These are phyloP conservation scores for Hetaerina titia DNA, from an alignment of 2,888 invertebrate species.

Conservation along the genomic window DNA sequence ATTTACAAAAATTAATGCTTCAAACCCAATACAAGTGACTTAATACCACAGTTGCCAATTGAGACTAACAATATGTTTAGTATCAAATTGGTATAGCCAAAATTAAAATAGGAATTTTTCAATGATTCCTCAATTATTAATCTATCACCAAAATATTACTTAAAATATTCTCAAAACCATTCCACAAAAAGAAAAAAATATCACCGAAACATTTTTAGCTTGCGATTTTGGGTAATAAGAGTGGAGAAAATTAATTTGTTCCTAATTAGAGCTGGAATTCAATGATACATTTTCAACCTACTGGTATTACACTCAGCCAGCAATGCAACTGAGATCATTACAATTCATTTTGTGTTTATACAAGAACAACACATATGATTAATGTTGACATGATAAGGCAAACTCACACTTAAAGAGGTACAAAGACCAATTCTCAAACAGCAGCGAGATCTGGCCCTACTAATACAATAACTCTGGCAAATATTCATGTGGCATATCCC, in stretches of 20 bases:
- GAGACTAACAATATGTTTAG: constrained; percentile 44
- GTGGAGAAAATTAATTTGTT: constrained; percentile 42
- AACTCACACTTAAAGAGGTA: constrained; percentile 65
- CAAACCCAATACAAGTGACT: constrained; percentile 60
- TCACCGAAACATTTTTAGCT: constrained; percentile 50
- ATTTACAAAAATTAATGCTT: constrained; percentile 51
- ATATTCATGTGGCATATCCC: constrained; percentile 57
- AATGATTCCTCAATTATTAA: constrained; percentile 42
- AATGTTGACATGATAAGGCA: constrained; percentile 64
- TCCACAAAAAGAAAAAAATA: constrained; percentile 29
- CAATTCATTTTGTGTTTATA: constrained; percentile 54
- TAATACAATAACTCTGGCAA: constrained; percentile 63
- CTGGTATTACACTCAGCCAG: constrained; percentile 62
- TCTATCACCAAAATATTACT: constrained; percentile 58
- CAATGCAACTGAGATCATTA: constrained; percentile 64
- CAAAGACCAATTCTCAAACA: constrained; percentile 61
- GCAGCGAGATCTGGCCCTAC: constrained; percentile 54
- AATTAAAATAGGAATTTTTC: constrained; percentile 29
- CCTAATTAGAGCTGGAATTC: constrained; percentile 49
- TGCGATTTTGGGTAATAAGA: constrained; percentile 56
- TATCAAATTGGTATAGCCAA: constrained; percentile 13
- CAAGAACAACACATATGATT: constrained; percentile 67
- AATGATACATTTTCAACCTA: constrained; percentile 60
- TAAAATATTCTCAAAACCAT: constrained; percentile 61
- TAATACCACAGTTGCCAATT: constrained; percentile 54